phyloP scores from a whole-genome alignment of 2,888 invertebrate species.

The Lobophora halterata region DNA sequence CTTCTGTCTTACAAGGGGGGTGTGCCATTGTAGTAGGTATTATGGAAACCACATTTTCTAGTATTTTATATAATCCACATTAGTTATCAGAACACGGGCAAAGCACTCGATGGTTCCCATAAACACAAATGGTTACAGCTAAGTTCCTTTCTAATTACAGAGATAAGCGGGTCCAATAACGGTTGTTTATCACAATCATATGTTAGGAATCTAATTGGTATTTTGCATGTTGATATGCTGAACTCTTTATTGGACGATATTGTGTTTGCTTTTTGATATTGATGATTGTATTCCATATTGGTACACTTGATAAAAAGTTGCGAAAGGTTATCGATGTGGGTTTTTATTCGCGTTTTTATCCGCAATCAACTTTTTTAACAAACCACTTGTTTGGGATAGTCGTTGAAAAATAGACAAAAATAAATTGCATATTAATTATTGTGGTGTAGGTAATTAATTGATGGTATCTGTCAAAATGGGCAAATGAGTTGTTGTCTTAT shows the following conservation, averaged over 20 bases:
- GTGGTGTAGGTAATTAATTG: constrained; percentile 10
- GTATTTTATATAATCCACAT: constrained; percentile 21
- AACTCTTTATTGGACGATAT: constrained; percentile 77
- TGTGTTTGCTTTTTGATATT: constrained; percentile 76
- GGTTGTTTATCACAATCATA: constrained; percentile 76
- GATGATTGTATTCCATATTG: constrained; percentile 66
- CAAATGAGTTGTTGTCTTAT: constrained; percentile 31
- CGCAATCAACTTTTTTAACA: constrained; percentile 1
- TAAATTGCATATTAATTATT: background rate
- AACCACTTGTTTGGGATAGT: constrained; percentile 1
- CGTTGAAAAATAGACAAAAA: background rate
- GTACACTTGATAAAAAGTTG: constrained; percentile 52
- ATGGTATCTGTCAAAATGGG: constrained; percentile 41
- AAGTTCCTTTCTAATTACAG: constrained; percentile 78
- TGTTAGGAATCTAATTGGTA: constrained; percentile 79
- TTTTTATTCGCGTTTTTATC: constrained; percentile 3
- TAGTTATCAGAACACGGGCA: constrained; percentile 49
- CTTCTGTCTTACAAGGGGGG: constrained; percentile 10
- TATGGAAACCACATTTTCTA: too few species aligned
- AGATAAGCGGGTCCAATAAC: constrained; percentile 78
- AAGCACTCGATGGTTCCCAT: constrained; percentile 69
- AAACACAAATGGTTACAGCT: constrained; percentile 77
- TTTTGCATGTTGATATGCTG: constrained; percentile 71
- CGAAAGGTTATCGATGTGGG: constrained; percentile 23
- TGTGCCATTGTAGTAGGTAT: background rate